Base-by-base conservation (phyloP, 1,140 invertebrate species). In the Drosophila biarmipes region DNA sequence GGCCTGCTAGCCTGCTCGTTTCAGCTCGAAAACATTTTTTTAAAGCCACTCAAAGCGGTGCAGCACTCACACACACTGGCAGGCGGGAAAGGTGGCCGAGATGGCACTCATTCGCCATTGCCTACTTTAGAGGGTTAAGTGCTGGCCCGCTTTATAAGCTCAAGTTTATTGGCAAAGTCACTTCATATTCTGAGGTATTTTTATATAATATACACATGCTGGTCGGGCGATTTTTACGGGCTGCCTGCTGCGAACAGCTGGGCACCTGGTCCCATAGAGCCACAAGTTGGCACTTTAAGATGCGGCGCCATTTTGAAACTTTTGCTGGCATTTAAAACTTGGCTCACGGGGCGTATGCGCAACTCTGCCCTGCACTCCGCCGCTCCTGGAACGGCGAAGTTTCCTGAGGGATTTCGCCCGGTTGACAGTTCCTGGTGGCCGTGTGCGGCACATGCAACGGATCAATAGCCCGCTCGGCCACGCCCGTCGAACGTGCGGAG, bases 251-350 rank as follows among this genome's bases (percentile, higher is more conserved):
- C 6, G n/a, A 6, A 19, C 29, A 12, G 63, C 87, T 90, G 87
- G n/a, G 59, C 46, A 68, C 87, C 87, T 91, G 84, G 56, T 89
- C 54, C 54, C 2, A 43, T 56, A 74, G 64, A 90, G 89, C 87
- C 79, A 84, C 80, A 84, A 89, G 75, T 91, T 91, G 81, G 76
- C 89, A 78, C 84, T 90, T 90, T 90, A 90, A 90, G 86, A 91
- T 79, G 58, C 68, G 81, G 73, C 78, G 89, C 86, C 87, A 90
- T 90, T 90, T 90, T 90, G 81, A 71, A 87, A 78, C 57, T 62
- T 74, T 61, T 77, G 55, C 56, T 52, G 56, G 56, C 56, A 78
- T 80, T 89, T 82, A 89, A 87, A 76, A 67, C 62, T 42, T 29
- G 55, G 29, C 55, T 63, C 37, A 54, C 42, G 52, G 34, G 49